Evolutionary conservation across 2,888 invertebrate genomes (phyloP).

Genomic region (Acanthoscelides obtectus): DNA sequence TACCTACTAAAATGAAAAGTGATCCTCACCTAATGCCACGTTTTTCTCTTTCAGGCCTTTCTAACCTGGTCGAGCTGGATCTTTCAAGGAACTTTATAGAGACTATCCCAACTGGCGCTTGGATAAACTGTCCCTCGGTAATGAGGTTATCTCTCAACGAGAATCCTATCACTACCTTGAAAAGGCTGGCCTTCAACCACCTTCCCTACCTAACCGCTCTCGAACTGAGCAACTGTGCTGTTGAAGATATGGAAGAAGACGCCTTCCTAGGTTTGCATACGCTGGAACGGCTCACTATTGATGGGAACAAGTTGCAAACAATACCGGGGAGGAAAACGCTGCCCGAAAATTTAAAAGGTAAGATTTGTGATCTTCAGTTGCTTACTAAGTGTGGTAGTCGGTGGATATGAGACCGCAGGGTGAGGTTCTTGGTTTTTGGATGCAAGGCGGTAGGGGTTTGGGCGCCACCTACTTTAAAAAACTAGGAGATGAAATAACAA

Average conservation of each 20-base stretch:
- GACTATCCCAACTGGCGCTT: slow-evolving; percentile 72
- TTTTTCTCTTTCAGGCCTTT: slow-evolving; percentile 59
- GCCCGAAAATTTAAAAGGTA: slow-evolving; percentile 72
- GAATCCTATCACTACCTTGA: slow-evolving; percentile 74
- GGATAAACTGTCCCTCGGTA: slow-evolving; percentile 71
- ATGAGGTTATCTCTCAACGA: slow-evolving; percentile 78
- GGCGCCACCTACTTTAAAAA: too few relatives aligned
- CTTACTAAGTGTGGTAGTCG: too few relatives aligned
- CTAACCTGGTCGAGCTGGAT: slow-evolving; percentile 85
- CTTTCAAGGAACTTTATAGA: slow-evolving; percentile 76
- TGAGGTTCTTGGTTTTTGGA: too few relatives aligned
- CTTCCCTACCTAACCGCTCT: slow-evolving; percentile 72
- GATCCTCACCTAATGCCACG: too few relatives aligned
- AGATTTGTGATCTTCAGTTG: too few relatives aligned
- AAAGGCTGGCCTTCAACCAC: slow-evolving; percentile 67
- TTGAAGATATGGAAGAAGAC: slow-evolving; percentile 69
- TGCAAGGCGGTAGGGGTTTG: too few relatives aligned
- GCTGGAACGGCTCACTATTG: slow-evolving; percentile 79
- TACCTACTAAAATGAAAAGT: too few relatives aligned
- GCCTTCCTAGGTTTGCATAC: slow-evolving; percentile 78
- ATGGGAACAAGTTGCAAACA: slow-evolving; percentile 73
- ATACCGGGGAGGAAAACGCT: slow-evolving; percentile 55
- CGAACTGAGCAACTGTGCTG: slow-evolving; percentile 77
- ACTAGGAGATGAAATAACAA: too few relatives aligned
- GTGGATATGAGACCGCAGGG: too few relatives aligned